Evolutionary conservation across 2,888 invertebrate genomes (phyloP).

Genomic region (Pteria penguin): DNA sequence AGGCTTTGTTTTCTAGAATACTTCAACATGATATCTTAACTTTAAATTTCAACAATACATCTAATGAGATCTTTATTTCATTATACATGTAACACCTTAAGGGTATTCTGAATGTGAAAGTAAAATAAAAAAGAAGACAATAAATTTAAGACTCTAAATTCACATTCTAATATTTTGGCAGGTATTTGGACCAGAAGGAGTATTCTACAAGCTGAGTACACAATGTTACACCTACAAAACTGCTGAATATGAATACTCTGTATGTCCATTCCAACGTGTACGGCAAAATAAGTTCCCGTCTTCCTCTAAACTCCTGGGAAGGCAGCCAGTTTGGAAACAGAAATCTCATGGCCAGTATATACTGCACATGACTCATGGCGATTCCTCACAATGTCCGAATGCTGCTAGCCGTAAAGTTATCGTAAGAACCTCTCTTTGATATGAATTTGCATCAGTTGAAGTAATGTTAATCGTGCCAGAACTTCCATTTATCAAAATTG

Average conservation of each 20-base stretch:
- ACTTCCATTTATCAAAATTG: too few species aligned
- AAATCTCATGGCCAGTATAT: constrained; percentile 56
- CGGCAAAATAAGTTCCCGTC: constrained; percentile 60
- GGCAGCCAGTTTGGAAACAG: constrained; percentile 55
- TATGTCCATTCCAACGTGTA: constrained; percentile 74
- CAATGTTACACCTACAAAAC: constrained; percentile 62
- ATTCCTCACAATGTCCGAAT: constrained; percentile 64
- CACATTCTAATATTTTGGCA: too few species aligned
- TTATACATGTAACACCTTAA: too few species aligned
- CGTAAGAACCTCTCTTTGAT: constrained; percentile 55
- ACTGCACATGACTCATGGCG: constrained; percentile 70
- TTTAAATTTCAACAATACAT: too few species aligned
- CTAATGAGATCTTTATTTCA: too few species aligned
- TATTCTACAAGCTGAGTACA: constrained; percentile 69
- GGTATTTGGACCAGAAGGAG: constrained; percentile 72
- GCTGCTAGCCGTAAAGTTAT: constrained; percentile 58
- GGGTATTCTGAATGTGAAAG: too few species aligned
- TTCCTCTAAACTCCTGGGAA: constrained; percentile 55
- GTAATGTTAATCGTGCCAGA: too few species aligned
- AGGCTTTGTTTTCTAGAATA: too few species aligned
- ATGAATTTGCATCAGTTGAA: not conserved
- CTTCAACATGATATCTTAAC: too few species aligned
- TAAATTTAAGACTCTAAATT: too few species aligned
- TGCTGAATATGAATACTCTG: constrained; percentile 66
- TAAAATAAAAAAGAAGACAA: too few species aligned